Evolutionary conservation across 2,113 vertebrate genomes (phyloP), one percentile per base, ranked within the genome.

Genomic region (Genyomyrus donnyi): DNA sequence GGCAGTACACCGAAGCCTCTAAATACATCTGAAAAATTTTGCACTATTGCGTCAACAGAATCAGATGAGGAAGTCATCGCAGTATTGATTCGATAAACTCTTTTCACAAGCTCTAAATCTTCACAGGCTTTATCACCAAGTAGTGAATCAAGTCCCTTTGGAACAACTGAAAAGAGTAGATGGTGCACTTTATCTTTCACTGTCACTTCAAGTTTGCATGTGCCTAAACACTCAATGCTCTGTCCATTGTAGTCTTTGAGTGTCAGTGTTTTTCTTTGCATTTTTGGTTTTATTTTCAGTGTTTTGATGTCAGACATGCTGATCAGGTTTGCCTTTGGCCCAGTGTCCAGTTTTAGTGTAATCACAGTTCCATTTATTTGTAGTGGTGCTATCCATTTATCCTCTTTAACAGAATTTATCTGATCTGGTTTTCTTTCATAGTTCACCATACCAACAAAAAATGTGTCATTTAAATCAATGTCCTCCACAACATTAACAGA

Each of bases 301-400:
- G 56, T 19, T n/a, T 39, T 58, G 50, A 85, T 85, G 50, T 85
- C 80, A 48, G 80, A 31, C 42, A 45, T 86, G 53, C 80, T 86
- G 15, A 90, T 62, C 3, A 87, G 46, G 56, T 77, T 90, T 50
- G 89, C 89, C 35, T 70, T 87, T 21, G 83, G 84, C 31, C 89
- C 84, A 74, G 85, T 87, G 27, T 90, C 85, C 24, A 87, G 17
- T 39, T 50, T 90, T 15, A 90, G 62, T n/a, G 31, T 35, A 15
- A 74, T 58, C 21, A 90, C 9, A 88, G 24, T 27, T 10, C 88
- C 88, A 74, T 88, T 48, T 24, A 88, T 70, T 35, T 80, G 10
- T 11, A 80, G 74, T 35, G 74, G 11, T 42, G 31, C 35, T 42
- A 80, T 52, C 50, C 88, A 87, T 13, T 89, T 50, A 52, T 52